Evolutionary conservation across 2,113 vertebrate genomes (phyloP), one percentile per base, ranked within the genome.

Genomic region (Mustela nigripes): DNA sequence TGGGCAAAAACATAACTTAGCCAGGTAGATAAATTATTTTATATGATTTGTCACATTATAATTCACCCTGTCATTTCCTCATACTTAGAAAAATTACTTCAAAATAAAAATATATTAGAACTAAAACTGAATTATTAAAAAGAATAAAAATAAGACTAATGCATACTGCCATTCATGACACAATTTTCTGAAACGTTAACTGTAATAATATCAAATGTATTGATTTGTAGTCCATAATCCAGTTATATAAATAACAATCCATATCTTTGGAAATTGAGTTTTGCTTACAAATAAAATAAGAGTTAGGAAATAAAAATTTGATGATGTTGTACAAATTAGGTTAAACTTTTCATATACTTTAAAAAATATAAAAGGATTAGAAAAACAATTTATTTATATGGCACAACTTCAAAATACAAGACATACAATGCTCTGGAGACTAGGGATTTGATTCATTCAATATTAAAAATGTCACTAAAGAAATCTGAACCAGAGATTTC

Each of bases 331-430:
- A 98, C 96, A 99, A 97, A 99, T 99, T 99, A 99, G 98, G 98
- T 98, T 99, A 98, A 99, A 99, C 98, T 99, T 99, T 99, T 98
- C 93, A 94, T 98, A 97, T 98, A 97, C 95, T 98, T 99, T 98
- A 98, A 98, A 98, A 98, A 98, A 98, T 97, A 98, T 95, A 97
- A 98, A 98, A 97, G 62, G 89, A 98, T 98, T 98, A 97, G 97
- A 97, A 98, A 98, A 98, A 89, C 96, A 98, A 98, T 98, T 97
- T 96, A 81, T 98, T 98, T 98, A 97, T 95, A 60, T 98, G 94
- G 53, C 96, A 89, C 60, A 98, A 18, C 85, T 98, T 98, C 3
- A 7, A 33, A 98, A 95, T 85, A 86, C 28, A 97, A 95, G 93
- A 96, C 85, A 94, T 95, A 97, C 67, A 95, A 93, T 97, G 39